Conservation (phyloP, 1,140 invertebrate genomes). For the Zaprionus kolodkinae region DNA sequence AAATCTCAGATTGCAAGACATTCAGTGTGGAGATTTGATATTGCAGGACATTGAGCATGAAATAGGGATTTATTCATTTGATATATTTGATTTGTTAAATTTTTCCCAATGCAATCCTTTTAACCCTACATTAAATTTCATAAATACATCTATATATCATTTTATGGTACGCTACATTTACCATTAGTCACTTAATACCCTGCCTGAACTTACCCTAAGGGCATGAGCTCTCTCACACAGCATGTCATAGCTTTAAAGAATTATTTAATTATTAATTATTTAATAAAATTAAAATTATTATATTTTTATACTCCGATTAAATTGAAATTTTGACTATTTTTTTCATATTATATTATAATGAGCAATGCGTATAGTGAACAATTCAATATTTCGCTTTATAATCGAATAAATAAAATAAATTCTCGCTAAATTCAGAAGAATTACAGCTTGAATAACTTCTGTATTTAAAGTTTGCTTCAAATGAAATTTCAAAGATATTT, state of each 20-base stretch:
- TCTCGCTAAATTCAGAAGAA: too few relatives aligned
- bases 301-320: background rate
- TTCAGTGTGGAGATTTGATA: background rate
- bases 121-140: background rate
- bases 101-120: background rate
- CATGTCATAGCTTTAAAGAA: background rate
- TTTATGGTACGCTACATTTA: too few relatives aligned
- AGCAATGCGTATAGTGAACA: background rate
- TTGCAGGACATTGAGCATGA: background rate
- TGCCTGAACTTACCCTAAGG: background rate
- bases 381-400: background rate
- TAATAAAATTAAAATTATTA: too few relatives aligned
- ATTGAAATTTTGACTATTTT: background rate
- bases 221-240: background rate
- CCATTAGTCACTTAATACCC: too few relatives aligned
- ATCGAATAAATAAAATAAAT: background rate
- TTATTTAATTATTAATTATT: too few relatives aligned
- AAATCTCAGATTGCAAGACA: constrained; percentile 2
- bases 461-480: background rate
- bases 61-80: background rate
- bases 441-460: background rate
- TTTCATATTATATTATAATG: background rate
- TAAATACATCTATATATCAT: background rate
- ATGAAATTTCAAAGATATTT: background rate
- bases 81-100: background rate